Conservation (phyloP, 2,888 invertebrate genomes). For the Hofmannophila pseudospretella region DNA sequence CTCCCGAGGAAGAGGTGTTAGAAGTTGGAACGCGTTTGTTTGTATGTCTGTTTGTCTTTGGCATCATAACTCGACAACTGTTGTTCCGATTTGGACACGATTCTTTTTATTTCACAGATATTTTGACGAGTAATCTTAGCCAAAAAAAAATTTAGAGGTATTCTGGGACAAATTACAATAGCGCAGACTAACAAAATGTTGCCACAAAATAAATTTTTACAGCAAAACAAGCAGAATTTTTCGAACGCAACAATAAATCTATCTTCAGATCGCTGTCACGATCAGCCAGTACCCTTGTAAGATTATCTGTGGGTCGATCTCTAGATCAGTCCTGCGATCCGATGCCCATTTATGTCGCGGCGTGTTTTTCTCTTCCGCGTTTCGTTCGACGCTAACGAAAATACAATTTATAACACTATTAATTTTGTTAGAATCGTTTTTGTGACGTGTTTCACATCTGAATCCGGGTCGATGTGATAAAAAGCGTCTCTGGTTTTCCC, state of each 20-base stretch:
- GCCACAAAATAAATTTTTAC: neutral
- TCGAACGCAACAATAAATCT: conserved; percentile 22
- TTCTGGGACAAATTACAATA: no score
- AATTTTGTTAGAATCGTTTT: conserved; percentile 16
- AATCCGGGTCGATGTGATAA: neutral
- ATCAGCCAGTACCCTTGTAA: conserved; percentile 31
- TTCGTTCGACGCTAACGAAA: conserved; percentile 22
- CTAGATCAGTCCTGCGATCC: conserved; percentile 26
- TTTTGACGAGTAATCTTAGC: no score
- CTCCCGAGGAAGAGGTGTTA: no score
- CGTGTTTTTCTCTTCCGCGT: conserved; percentile 21
- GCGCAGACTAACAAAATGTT: neutral
- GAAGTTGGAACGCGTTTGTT: no score
- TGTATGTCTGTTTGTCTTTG: no score
- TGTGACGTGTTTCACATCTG: conserved; percentile 2
- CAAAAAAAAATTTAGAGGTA: no score
- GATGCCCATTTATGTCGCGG: conserved; percentile 29
- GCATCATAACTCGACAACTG: no score
- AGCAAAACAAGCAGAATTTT: conserved; percentile 7
- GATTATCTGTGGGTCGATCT: conserved; percentile 32
- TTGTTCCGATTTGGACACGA: no score
- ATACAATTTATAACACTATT: conserved; percentile 22
- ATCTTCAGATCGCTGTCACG: conserved; percentile 28
- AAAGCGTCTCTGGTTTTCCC: conserved; percentile 1
- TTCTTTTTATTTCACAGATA: no score